Percentiles rank a stretch among this genome's conserved stretches.
Evolutionary conservation across 2,113 vertebrate species (phyloP).

Genomic region (Lonchura striata): DNA sequence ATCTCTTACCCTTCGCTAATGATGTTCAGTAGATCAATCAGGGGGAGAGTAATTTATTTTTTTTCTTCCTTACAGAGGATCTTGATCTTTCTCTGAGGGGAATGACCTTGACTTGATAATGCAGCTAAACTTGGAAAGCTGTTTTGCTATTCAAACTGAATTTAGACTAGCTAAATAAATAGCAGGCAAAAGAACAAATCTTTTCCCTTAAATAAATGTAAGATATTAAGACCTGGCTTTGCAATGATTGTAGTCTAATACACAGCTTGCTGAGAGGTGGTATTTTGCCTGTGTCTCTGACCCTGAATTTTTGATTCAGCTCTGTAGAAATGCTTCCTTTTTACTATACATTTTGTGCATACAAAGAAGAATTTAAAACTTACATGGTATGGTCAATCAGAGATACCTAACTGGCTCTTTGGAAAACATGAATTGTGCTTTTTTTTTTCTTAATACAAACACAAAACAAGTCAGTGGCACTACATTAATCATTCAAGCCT

Average conservation of each 20-base stretch:
- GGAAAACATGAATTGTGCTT: constrained; percentile 32
- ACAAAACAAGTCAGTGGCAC: constrained; percentile 59
- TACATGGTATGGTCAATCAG: constrained; percentile 32
- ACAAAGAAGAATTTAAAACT: constrained; percentile 44
- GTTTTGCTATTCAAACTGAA: constrained; percentile 53
- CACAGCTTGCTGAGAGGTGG: neutral
- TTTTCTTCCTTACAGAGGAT: neutral
- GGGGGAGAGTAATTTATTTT: neutral
- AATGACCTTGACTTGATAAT: constrained; percentile 41
- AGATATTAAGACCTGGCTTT: constrained; percentile 32
- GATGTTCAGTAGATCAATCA: constrained; percentile 35
- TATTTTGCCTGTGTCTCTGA: neutral
- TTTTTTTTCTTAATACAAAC: constrained; percentile 8
- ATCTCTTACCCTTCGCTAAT: neutral
- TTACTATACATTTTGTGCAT: constrained; percentile 1
- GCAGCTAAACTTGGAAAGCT: constrained; percentile 25
- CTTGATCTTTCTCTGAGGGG: constrained; percentile 28
- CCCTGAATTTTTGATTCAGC: constrained; percentile 30
- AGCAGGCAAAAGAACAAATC: constrained; percentile 24
- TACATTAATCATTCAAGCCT: constrained; percentile 61
- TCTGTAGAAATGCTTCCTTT: constrained; percentile 44
- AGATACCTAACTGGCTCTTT: constrained; percentile 13
- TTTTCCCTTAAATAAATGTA: constrained; percentile 23
- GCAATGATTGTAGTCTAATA: constrained; percentile 25
- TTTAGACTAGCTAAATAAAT: constrained; percentile 38